Evolutionary conservation across 1,140 invertebrate species (phyloP), one percentile per base, ranked within the genome.

Genomic region (Drosophila aff.): DNA sequence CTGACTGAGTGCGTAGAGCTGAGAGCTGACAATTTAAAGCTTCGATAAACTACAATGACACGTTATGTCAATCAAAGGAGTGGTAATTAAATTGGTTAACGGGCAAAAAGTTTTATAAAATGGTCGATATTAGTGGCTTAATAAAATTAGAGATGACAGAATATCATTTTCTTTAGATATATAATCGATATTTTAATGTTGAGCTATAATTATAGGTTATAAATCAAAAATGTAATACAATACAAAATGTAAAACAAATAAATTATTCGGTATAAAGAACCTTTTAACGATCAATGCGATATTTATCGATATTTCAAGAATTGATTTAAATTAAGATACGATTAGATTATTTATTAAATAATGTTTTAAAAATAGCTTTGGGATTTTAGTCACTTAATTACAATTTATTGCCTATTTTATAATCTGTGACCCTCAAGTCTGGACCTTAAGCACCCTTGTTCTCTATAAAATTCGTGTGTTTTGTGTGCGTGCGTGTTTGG

Each of bases 1-100:
- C 26, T 49, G 40, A 31, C 43, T 50, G 53, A 57, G 53, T 40
- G 53, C 23, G 33, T n/a, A 23, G 26, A 33, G 49, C n/a, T 33
- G n/a, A 44, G 62, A 49, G 58, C 52, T 65, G 58, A 67, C 46
- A 52, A 65, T 41, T 73, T 40, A 68, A 71, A 43, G 59, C 60
- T 62, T 33, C 40, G 33, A 55, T 47, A 47, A 69, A 57, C 62
- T 33, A 43, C 61, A 64, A 64, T 64, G 60, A 63, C 49, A 53
- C 33, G 60, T 55, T 55, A 28, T 53, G 60, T 57, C 61, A 64
- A 33, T 64, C 50, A 57, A 64, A 53, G 10, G 46, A 65, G 53
- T 44, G 63, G 41, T 59, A 50, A 52, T 68, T 68, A 50, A 31
- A 52, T 64, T 33, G 33, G 36, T 31, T 52, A 4, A 23, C 53